Base-by-base conservation (phyloP, 2,888 invertebrate species). In the Zeuzera pyrina region DNA sequence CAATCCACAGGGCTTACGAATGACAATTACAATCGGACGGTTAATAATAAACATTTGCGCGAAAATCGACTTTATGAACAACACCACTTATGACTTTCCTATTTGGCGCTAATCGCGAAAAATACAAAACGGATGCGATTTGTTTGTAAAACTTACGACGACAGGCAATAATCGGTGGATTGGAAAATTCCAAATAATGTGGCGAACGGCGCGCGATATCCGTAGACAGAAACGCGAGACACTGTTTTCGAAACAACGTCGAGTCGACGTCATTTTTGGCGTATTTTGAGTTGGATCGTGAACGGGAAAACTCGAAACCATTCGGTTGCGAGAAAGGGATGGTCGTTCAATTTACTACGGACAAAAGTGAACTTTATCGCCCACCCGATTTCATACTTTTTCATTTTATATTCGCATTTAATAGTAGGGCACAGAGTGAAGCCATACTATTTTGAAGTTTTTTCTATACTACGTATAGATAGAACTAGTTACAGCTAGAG, bases 121-220 rank as follows among this genome's bases (percentile, higher is more conserved):
- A 77, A 78, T 70, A 71, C 64, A 67, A 76, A 73, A 70, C 72
- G 65, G 66, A 72, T 63, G 68, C 61, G 60, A 71, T 74, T 76
- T 73, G 73, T 76, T 78, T 77, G 73, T 72, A 73, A 73, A 79
- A 78, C 77, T 78, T 70, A 77, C 72, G 62, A 65, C 63, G 51
- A 56, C n/a, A n/a, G n/a, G 41, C 48, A 62, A 54, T 60, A 63
- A 65, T 83, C 85, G 81, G 84, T 85, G 83, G 78, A 84, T 86
- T 85, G 87, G 87, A 87, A 87, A 87, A 86, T 87, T 87, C 85
- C 86, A 73, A 85, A 74, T 70, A 70, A 63, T 63, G 61, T 62
- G 56, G 63, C 59, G 63, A 64, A 61, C 65, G 66, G 66, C 77
- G 66, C 74, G 74, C 70, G 64, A 62, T 64, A 53, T 58, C 71